Base-by-base conservation (phyloP, 2,888 invertebrate genomes). In the Ctena decussata region DNA sequence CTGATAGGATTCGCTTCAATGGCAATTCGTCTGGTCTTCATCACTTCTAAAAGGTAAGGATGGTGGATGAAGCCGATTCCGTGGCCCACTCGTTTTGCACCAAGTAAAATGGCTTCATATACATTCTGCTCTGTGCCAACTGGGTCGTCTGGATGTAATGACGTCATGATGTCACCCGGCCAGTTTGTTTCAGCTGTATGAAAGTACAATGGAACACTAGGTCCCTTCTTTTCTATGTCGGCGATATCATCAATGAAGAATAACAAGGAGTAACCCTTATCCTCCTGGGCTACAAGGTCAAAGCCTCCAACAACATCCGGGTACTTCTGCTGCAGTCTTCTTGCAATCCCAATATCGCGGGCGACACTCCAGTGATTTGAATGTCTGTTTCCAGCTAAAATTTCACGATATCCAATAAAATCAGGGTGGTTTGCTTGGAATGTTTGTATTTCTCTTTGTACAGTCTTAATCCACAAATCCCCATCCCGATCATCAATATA, bases 121-220 rank as follows among this genome's bases (percentile, higher is more conserved):
- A 77, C 60, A 44, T 89, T 89, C 57, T 82, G 82, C 18, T 84
- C 39, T 2, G 86, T 78, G 30, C 82, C 70, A 2, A 89, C 78
- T 0, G 86, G 86, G 44, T 89, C 86, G 12, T 78, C 81, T 15
- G 75, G 39, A 32, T 77, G 84, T n/a, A 76, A 30, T 32, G 89
- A 89, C 6, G 89, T 78, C 35, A 89, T 32, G 15, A 86, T 75
- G 49, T 86, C 84, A 24, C 82, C 82, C 32, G 89, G 89, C 89
- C 89, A 89, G 73, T 86, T 89, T 11, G 89, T 89, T 78, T 89
- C 89, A 0, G 78, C 80, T 2, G 78, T 79, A 24, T 89, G 89
- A 69, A 89, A 86, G 53, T 84, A 84, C 27, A 78, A 78, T 15
- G 89, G 89, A 12, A 86, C n/a, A 2, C 53, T 65, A 11, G n/a